phyloP scores from a whole-genome alignment of 2,797 vertebrate species.

The Tapirus indicus region DNA sequence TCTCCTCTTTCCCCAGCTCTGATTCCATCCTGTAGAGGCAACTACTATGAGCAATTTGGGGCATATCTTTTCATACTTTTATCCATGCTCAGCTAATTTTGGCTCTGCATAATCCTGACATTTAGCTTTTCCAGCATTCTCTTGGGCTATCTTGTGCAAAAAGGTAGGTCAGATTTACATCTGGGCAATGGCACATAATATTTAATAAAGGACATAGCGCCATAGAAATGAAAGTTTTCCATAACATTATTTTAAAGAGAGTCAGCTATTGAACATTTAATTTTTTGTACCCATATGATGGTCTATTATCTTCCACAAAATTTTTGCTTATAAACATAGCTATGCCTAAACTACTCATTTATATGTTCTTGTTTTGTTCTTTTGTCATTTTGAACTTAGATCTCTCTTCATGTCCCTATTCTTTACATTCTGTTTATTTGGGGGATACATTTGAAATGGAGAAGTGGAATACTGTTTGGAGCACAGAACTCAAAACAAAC shows the following conservation, averaged over 20 bases:
- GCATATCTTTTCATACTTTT: neutral
- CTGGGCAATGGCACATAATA: neutral
- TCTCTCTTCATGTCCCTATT: slow-evolving; percentile 41
- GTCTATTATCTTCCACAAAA: slow-evolving; percentile 45
- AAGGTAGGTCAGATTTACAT: slow-evolving; percentile 46
- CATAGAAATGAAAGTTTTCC: slow-evolving; percentile 57
- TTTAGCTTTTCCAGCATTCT: slow-evolving; percentile 43
- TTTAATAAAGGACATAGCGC: slow-evolving; percentile 39
- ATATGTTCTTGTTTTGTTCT: slow-evolving; percentile 57
- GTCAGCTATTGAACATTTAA: slow-evolving; percentile 41
- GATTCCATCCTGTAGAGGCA: neutral
- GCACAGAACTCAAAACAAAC: neutral
- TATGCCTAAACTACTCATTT: slow-evolving; percentile 35
- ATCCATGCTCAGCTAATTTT: slow-evolving; percentile 20
- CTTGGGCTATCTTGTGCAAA: neutral
- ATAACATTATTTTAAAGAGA: slow-evolving; percentile 41
- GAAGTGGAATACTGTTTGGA: neutral
- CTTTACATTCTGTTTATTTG: slow-evolving; percentile 16
- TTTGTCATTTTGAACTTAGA: slow-evolving; percentile 33
- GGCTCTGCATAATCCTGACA: slow-evolving; percentile 8
- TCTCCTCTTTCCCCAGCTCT: neutral
- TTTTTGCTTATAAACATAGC: slow-evolving; percentile 7
- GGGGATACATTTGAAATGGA: neutral
- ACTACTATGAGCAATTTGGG: neutral
- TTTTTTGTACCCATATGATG: slow-evolving; percentile 59